Evolutionary conservation across 2,888 invertebrate species (phyloP).

Genomic region (Agrochola lota): DNA sequence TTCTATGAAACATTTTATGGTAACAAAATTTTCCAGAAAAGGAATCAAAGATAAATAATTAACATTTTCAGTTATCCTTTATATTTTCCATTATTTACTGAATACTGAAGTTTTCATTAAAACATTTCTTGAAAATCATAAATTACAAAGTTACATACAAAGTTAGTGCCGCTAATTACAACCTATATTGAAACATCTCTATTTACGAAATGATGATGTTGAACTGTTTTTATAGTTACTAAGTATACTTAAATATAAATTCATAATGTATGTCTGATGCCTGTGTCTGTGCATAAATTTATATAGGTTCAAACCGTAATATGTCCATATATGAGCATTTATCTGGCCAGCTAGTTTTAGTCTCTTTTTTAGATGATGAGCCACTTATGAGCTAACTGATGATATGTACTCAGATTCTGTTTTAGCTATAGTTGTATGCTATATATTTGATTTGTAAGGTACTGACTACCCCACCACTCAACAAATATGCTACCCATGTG

Average conservation of each 20-base stretch:
- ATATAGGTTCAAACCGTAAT: conserved; percentile 14
- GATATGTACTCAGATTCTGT: conserved; percentile 8
- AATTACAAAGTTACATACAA: conserved; percentile 1
- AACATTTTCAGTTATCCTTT: no score
- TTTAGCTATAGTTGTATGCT: background rate
- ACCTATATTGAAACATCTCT: background rate
- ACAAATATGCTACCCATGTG: conserved; percentile 17
- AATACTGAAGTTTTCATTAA: background rate
- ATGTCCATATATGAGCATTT: conserved; percentile 16
- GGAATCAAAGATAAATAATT: no score
- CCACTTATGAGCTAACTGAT: no score
- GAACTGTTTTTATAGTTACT: conserved; percentile 8
- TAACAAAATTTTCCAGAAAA: no score
- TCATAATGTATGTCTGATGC: background rate
- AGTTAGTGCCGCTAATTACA: conserved; percentile 1
- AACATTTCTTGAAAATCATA: background rate
- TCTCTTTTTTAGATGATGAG: conserved; percentile 12
- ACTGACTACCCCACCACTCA: conserved; percentile 18
- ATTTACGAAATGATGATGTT: background rate
- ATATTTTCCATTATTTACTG: no score
- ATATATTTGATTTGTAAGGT: background rate
- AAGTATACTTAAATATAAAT: conserved; percentile 3
- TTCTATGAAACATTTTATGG: no score
- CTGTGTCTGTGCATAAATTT: conserved; percentile 3
- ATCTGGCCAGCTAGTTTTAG: conserved; percentile 1